Evolutionary conservation across 1,140 invertebrate species (phyloP), one percentile per base, ranked within the genome.

Genomic region (Eciton burchellii): DNA sequence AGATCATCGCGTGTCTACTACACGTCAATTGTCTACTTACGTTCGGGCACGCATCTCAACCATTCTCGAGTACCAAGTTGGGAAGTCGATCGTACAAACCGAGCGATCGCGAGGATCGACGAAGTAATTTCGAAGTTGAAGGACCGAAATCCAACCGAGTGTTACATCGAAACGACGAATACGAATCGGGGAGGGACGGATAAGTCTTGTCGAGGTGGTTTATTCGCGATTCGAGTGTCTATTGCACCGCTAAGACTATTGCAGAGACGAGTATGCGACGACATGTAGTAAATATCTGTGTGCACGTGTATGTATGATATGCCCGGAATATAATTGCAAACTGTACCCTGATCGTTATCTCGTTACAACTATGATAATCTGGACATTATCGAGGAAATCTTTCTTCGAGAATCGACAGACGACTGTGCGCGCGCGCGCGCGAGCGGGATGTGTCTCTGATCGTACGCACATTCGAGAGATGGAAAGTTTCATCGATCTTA

Each of bases 241-340:
- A 87, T 87, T 87, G 85, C 85, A 87, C 81, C 66, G 47, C 35
- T 73, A 57, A 29, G 60, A 19, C 72, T 79, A 65, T 85, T 85
- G 77, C 84, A 43, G 56, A 41, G 16, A 35, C 41, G 4, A 16
- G 47, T 21, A 52, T 29, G 60, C 57, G 56, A 45, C 52, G 41
- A 59, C 16, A 56, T 52, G 45, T 65, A 56, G 26, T 79, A 65
- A 71, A 43, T 73, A 54, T 60, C 45, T 12, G 16, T 41, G 9
- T 62, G 12, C 26, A n/a, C 26, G 29, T 62, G 6, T 56, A 11
- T 54, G 24, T 73, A 35, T 79, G 74, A 79, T 70, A 79, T 79
- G 74, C 74, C 52, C 74, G 49, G 49, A 79, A 52, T 79, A 70
- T 8, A 68, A 79, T 79, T 79, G 74, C 74, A 79, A 77, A 56